A percentile compares a stretch with the other conserved stretches of the same genome.
Conservation (phyloP, 2,113 vertebrate genomes). For the Centropus unirufus region DNA sequence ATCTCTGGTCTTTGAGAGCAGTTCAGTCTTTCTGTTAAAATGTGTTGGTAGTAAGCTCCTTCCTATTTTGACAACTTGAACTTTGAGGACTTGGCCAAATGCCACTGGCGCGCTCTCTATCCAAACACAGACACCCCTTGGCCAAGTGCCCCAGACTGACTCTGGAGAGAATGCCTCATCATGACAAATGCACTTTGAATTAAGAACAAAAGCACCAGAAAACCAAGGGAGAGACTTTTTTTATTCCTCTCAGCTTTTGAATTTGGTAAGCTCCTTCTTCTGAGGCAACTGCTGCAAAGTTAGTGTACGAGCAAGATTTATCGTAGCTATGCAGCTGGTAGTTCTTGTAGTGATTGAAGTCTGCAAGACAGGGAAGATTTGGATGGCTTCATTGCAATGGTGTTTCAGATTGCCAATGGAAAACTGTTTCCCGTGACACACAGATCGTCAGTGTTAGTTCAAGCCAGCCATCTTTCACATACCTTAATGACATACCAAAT, state of each 20-base stretch:
- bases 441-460: fast-evolving
- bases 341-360: background rate
- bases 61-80: background rate
- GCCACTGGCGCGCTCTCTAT: background rate
- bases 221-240: background rate
- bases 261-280: background rate
- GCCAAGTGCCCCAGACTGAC: background rate
- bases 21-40: background rate
- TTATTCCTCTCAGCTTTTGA: background rate
- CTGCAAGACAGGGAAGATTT: background rate
- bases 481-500: background rate
- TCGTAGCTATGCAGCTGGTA: background rate
- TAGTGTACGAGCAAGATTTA: fast-evolving
- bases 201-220: background rate
- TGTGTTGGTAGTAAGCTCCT: background rate
- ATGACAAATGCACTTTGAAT: background rate
- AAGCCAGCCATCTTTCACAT: background rate
- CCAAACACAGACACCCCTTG: background rate
- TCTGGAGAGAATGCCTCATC: background rate
- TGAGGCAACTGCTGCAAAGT: background rate
- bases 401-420: background rate
- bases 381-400: background rate
- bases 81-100: background rate
- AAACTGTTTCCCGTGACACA: background rate
- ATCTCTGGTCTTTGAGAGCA: background rate